phyloP scores from a whole-genome alignment of 2,797 vertebrate genomes.

The Cuculus canorus region DNA sequence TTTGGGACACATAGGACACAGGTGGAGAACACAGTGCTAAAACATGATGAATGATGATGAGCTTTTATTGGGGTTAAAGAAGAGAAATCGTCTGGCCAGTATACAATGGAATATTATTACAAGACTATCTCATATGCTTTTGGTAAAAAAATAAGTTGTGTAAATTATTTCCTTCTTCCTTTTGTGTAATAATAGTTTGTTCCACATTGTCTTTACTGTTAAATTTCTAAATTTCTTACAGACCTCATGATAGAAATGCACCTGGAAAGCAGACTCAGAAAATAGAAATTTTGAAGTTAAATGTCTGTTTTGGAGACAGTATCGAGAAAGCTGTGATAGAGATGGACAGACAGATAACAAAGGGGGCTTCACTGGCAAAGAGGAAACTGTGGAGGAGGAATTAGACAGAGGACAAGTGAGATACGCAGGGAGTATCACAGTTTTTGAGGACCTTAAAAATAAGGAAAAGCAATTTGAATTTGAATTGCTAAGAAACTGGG shows the following conservation, averaged over 20 bases:
- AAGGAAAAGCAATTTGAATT: neutral
- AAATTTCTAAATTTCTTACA: neutral
- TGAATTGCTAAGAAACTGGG: neutral
- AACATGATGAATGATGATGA: neutral
- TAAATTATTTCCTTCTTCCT: neutral
- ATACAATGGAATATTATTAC: neutral
- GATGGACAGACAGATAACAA: neutral
- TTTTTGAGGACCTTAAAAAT: neutral
- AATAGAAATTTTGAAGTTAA: neutral
- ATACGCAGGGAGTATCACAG: neutral
- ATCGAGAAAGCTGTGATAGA: neutral
- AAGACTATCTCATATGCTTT: neutral
- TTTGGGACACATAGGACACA: accelerated
- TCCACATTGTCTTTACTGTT: neutral
- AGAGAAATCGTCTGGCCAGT: neutral
- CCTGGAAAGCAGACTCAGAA: neutral
- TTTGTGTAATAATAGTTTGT: neutral
- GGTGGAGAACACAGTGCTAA: neutral
- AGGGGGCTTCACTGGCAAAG: neutral
- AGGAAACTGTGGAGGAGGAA: neutral
- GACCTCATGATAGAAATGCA: neutral
- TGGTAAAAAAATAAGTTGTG: too few species aligned
- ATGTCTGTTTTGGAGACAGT: neutral
- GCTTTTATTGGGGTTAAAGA: neutral
- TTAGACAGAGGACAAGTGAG: neutral